Evolutionary conservation across 2,797 vertebrate species (phyloP).

Genomic region (Melanogrammus aeglefinus): DNA sequence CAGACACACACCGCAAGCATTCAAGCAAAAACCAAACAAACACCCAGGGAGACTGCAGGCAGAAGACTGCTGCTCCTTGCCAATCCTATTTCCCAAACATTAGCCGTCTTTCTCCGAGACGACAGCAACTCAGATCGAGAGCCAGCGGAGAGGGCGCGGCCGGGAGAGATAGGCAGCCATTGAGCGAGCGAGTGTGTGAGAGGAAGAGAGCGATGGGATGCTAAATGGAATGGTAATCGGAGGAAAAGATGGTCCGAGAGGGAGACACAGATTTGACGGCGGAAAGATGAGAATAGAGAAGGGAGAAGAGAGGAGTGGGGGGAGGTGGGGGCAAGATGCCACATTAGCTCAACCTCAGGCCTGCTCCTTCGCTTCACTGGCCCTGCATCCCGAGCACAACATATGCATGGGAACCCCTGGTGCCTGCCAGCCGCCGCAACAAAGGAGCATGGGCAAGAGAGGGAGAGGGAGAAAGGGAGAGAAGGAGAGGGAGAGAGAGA

Average conservation of each 20-base stretch:
- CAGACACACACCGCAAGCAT: neutral
- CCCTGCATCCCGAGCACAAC: constrained; percentile 37
- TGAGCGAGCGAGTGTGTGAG: constrained; percentile 11
- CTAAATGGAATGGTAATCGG: neutral
- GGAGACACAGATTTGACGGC: constrained; percentile 18
- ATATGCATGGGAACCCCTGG: constrained; percentile 28
- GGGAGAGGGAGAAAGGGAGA: constrained; percentile 8
- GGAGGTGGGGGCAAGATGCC: constrained; percentile 40
- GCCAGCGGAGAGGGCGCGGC: constrained; percentile 5
- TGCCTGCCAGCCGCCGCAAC: constrained; percentile 8
- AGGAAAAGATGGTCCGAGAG: neutral
- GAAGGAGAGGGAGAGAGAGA: neutral
- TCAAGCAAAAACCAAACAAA: neutral
- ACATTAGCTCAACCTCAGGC: constrained; percentile 59
- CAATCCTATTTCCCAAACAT: constrained; percentile 33
- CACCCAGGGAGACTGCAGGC: constrained; percentile 22
- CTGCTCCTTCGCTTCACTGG: constrained; percentile 37
- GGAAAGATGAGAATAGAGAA: constrained; percentile 59
- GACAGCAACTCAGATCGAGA: constrained; percentile 21
- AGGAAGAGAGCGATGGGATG: constrained; percentile 8
- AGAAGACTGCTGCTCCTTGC: constrained; percentile 35
- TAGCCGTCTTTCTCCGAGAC: constrained; percentile 50
- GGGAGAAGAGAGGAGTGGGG: constrained; percentile 33
- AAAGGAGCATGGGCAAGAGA: constrained; percentile 8
- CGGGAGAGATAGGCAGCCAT: constrained; percentile 14